Base-by-base conservation (phyloP, 2,113 vertebrate genomes). In the Sorex fumeus region DNA sequence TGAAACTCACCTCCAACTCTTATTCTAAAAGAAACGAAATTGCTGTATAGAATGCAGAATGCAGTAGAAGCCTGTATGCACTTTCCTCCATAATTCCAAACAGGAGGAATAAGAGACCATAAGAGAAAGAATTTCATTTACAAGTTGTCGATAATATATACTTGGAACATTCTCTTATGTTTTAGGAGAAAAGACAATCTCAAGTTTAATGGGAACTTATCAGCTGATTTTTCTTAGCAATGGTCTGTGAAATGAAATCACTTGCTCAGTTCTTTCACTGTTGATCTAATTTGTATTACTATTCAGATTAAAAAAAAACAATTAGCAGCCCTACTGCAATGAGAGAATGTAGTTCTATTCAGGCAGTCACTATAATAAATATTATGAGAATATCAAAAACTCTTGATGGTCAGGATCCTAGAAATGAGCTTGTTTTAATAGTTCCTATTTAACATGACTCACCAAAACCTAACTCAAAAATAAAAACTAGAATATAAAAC, bases 221-320 rank as follows among this genome's bases (percentile, higher is more conserved):
- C 57, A 50, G 47, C 45, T 67, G 23, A 60, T 76, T 91, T 87
- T 85, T 83, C 57, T 74, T 75, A 36, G 67, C 70, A 90, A 64
- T 30, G 23, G 5, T 79, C 75, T 92, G 40, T 50, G 28, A 88
- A 90, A 36, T 90, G 40, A 23, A 90, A 90, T 90, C 78, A 87
- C 74, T 67, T 90, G 8, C 34, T 90, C n/a, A 60, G 32, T 85
- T 57, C 8, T 81, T 90, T 90, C 74, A 87, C 57, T 18, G 1
- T 64, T 82, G 45, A 92, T 93, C 28, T 8, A 8, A 82, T 93
- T 90, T 88, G 28, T 79, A 88, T 90, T 66, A 88, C 43, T 47
- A 88, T 91, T 96, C 83, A 95, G 66, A 90, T 90, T 88, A 75
- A 92, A 95, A 75, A 92, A 95, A 93, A 36, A 8, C 66, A 94